A percentile compares a stretch with the other conserved stretches of the same genome.
phyloP scores from a whole-genome alignment of 2,888 invertebrate species.

The Punctoribates punctum region DNA sequence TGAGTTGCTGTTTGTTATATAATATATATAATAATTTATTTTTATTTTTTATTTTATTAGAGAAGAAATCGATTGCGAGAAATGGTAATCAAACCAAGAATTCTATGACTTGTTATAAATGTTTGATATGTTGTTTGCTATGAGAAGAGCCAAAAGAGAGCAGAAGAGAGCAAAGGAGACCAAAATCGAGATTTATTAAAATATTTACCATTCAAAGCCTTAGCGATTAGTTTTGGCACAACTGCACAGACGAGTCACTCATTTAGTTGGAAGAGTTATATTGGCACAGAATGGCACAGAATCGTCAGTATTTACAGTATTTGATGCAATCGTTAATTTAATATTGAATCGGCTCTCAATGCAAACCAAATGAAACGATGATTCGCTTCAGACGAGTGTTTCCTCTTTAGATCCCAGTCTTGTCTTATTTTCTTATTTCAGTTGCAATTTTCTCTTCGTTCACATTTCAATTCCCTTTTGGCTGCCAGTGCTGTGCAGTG shows the following conservation, averaged over 20 bases:
- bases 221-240: neutral
- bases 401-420: slow-evolving; percentile 3
- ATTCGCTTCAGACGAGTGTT: slow-evolving; percentile 1
- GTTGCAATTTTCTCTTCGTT: slow-evolving; percentile 13
- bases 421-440: slow-evolving; percentile 17
- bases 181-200: slow-evolving; percentile 1
- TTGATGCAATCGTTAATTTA: neutral
- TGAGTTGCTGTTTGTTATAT: slow-evolving; percentile 6
- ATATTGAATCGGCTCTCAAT: slow-evolving; percentile 12
- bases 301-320: neutral
- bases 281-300: neutral
- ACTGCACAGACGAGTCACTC: neutral
- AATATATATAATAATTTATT: neutral
- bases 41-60: slow-evolving; percentile 1
- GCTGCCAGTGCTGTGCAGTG: neutral
- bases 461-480: slow-evolving; percentile 24
- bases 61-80: neutral
- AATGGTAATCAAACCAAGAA: neutral
- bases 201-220: slow-evolving; percentile 25
- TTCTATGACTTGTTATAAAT: slow-evolving; percentile 6
- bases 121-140: neutral
- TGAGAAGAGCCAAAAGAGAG: neutral
- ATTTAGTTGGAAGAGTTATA: neutral
- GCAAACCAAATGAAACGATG: slow-evolving; percentile 7
- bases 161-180: too few species aligned